Evolutionary conservation across 2,797 vertebrate species (phyloP).

Genomic region (Mareca penelope): DNA sequence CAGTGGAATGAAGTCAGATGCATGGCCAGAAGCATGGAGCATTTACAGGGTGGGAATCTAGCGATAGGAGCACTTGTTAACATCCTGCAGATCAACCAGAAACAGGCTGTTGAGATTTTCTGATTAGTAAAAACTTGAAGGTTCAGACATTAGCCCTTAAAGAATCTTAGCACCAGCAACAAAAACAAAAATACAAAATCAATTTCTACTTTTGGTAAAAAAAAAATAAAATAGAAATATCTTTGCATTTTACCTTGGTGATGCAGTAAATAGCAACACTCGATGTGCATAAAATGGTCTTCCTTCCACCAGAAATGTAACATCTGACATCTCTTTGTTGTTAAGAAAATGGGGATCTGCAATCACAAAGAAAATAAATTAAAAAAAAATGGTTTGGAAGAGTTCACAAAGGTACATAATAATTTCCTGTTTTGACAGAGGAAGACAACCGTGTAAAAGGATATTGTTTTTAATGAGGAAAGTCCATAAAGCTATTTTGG

Average conservation of each 20-base stretch:
- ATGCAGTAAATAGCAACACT: conserved; percentile 85
- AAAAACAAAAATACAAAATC: not conserved
- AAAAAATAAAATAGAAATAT: not conserved
- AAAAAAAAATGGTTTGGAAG: not conserved
- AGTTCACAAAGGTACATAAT: not conserved
- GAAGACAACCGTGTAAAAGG: not conserved
- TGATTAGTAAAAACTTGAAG: not conserved
- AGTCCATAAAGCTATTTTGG: not conserved
- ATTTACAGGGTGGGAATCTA: not conserved
- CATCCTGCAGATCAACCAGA: not conserved
- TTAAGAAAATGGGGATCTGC: conserved; percentile 87
- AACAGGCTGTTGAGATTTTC: not conserved
- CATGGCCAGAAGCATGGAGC: not conserved
- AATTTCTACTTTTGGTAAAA: not conserved
- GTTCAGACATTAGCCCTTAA: not conserved
- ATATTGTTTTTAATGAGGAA: not conserved
- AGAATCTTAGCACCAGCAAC: not conserved
- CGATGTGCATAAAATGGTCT: conserved; percentile 85
- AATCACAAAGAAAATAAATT: conserved; percentile 6
- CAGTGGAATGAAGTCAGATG: not conserved
- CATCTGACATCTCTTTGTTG: conserved; percentile 87
- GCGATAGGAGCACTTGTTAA: not conserved
- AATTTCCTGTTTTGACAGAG: not conserved
- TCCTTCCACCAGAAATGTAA: conserved; percentile 86
- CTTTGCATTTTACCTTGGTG: conserved; percentile 76